A percentile compares a stretch with the other conserved stretches of the same genome.
phyloP scores from a whole-genome alignment of 2,797 vertebrate genomes.

The Gastrophryne carolinensis region DNA sequence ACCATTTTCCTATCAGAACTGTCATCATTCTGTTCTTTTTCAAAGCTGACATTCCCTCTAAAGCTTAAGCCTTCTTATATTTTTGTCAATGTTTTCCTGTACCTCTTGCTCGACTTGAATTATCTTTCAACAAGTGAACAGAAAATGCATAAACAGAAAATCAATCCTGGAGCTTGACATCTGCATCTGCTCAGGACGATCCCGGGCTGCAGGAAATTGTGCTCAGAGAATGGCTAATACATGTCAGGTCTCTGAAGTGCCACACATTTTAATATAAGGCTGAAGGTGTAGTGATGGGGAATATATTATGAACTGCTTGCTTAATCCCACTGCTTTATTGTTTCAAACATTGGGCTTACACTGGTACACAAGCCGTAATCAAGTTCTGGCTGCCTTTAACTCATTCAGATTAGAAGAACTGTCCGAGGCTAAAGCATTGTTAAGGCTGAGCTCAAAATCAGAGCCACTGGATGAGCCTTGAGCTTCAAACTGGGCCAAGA shows the following conservation, averaged over 20 bases:
- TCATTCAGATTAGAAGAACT: background rate
- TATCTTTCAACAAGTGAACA: conserved; percentile 50
- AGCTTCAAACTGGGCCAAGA: no score
- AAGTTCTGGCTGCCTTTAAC: conserved; percentile 1
- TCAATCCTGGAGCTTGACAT: conserved; percentile 46
- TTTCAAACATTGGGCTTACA: conserved; percentile 39
- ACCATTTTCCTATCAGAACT: conserved; percentile 19
- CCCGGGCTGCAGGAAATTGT: conserved; percentile 20
- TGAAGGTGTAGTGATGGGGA: conserved; percentile 39
- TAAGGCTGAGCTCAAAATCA: background rate
- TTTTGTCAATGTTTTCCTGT: conserved; percentile 43
- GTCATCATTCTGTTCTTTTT: conserved; percentile 21
- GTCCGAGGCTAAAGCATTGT: background rate
- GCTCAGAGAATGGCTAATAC: conserved; percentile 40
- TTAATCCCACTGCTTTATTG: conserved; percentile 42
- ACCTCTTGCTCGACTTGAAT: conserved; percentile 42
- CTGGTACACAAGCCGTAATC: conserved; percentile 28
- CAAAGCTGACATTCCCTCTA: conserved; percentile 14
- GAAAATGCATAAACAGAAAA: conserved; percentile 53
- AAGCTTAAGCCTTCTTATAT: conserved; percentile 34
- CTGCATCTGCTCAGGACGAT: conserved; percentile 45
- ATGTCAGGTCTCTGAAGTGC: conserved; percentile 27
- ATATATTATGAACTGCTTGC: conserved; percentile 47
- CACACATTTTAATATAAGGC: conserved; percentile 47
- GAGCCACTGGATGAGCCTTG: background rate